Base-by-base conservation (phyloP, 92 coral and sea anemone species). In the Zoanthus sansibaricus region DNA sequence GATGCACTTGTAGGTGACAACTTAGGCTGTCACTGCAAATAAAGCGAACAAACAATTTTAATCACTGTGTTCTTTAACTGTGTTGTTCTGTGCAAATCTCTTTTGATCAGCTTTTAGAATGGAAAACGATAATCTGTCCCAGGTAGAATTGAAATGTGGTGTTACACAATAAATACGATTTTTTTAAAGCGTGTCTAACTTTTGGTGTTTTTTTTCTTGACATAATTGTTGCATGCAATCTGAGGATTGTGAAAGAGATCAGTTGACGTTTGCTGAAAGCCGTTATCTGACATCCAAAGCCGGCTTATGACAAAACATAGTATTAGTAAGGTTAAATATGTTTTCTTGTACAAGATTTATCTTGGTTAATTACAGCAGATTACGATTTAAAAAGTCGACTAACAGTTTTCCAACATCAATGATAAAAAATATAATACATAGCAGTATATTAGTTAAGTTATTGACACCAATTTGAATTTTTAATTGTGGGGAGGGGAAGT, bases 91-190 rank as follows among this genome's bases (percentile, higher is more conserved):
- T n/a, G 85, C 74, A 58, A 59, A 47, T 62, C 73, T 76, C 67
- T 25, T 25, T 45, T 55, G 56, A n/a, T 32, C 5, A 55, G 85
- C 46, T 80, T 7, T 48, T 30, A 31, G 12, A 64, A 80, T 32
- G 37, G 64, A 64, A 52, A 79, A 79, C 73, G 84, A 79, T 17
- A 79, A 62, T 62, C 84, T 80, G 85, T 15, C 25, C 61, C 75
- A 64, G 75, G 74, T 64, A 80, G 72, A 78, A 58, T 55, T 58
- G 1, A 61, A 61, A 52, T 78, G 83, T 78, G 83, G 21, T 79
- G 59, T 80, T 80, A 80, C 75, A 80, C 74, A 80, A 64, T 64
- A 80, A 66, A 66, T n/a, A 64, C 32, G 44, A 67, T 14, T 54
- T 12, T 37, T 14, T 20, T 21, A 20, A 30, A 13, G 7, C 32